Conservation (phyloP, 2,888 invertebrate genomes). For the Xestia c-nigrum region DNA sequence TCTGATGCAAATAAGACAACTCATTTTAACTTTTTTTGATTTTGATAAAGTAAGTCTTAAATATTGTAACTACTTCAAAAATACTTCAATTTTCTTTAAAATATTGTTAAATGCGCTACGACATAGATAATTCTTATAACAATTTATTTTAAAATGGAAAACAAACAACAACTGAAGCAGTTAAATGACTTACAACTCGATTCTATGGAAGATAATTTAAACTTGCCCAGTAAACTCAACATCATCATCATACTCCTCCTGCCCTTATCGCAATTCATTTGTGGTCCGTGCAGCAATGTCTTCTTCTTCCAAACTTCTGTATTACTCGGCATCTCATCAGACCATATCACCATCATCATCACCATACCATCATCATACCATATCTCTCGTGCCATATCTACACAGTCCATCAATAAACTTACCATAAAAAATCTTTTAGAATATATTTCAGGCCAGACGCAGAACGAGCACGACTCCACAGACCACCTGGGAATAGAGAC, state of each 20-base stretch:
- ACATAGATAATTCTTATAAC: not conserved
- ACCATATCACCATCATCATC: too few relatives aligned
- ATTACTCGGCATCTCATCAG: too few relatives aligned
- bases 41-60: too few relatives aligned
- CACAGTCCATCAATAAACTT: too few relatives aligned
- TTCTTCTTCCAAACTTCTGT: too few relatives aligned
- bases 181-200: not conserved
- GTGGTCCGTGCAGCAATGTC: too few relatives aligned
- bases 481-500: slow-evolving; percentile 95
- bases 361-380: too few relatives aligned
- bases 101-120: not conserved
- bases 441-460: slow-evolving; percentile 83
- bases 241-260: too few relatives aligned
- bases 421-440: slow-evolving; percentile 26
- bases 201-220: not conserved
- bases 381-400: too few relatives aligned
- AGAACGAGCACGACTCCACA: slow-evolving; percentile 96
- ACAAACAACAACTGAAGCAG: not conserved
- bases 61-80: too few relatives aligned
- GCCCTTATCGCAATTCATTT: too few relatives aligned
- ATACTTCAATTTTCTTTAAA: not conserved
- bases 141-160: not conserved
- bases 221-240: not conserved
- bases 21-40: too few relatives aligned
- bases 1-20: not conserved